Percentiles rank a stretch among this genome's conserved stretches.
Conservation (phyloP, 2,888 invertebrate genomes). For the Diaphora mendica region DNA sequence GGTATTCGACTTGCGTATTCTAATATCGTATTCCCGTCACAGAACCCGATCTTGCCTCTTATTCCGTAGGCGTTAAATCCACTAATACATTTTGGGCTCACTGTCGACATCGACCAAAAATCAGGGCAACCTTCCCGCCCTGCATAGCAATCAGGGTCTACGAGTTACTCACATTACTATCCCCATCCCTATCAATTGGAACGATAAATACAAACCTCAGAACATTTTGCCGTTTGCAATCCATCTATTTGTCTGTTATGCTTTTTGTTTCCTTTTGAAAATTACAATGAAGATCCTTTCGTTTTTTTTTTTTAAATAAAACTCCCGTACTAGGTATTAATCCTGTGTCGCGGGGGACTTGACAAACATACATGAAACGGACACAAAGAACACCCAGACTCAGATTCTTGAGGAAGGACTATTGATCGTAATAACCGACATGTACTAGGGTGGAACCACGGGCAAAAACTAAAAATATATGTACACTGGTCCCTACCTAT, state of each 20-base stretch:
- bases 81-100: slow-evolving; percentile 82
- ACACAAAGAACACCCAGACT: too few relatives aligned
- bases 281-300: too few relatives aligned
- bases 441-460: too few relatives aligned
- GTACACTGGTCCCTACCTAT: too few relatives aligned
- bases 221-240: slow-evolving; percentile 39
- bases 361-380: too few relatives aligned
- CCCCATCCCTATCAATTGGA: slow-evolving; percentile 18
- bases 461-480: too few relatives aligned
- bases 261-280: too few relatives aligned
- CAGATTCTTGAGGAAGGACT: too few relatives aligned
- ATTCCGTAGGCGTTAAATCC: slow-evolving; percentile 79
- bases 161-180: slow-evolving; percentile 38
- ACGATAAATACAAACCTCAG: neutral
- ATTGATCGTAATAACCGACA: too few relatives aligned
- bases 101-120: slow-evolving; percentile 83
- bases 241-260: slow-evolving; percentile 1
- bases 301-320: too few relatives aligned
- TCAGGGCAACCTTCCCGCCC: slow-evolving; percentile 75
- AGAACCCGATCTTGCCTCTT: slow-evolving; percentile 68
- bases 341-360: too few relatives aligned
- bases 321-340: too few relatives aligned
- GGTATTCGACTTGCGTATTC: slow-evolving; percentile 38
- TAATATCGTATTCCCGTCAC: slow-evolving; percentile 77
- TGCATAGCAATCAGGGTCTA: slow-evolving; percentile 78